A percentile compares a stretch with the other conserved stretches of the same genome.
Conservation (phyloP, 1,140 invertebrate species). For the Idris sp. region DNA sequence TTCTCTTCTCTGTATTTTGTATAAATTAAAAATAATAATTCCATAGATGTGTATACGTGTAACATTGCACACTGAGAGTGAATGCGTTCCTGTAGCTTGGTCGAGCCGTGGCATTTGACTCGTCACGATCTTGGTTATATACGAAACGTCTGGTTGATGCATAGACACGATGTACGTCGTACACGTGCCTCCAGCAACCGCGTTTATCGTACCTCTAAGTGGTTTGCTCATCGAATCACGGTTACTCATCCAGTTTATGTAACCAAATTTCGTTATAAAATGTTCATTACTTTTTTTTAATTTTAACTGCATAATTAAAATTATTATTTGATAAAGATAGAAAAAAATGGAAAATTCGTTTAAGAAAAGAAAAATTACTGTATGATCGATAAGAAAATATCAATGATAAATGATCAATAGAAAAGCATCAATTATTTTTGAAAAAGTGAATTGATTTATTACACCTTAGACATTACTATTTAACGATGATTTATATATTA, state of each 20-base stretch:
- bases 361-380: too few relatives aligned
- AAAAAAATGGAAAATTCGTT: too few relatives aligned
- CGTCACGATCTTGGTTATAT: conserved; percentile 54
- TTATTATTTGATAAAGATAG: too few relatives aligned
- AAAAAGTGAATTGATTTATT: too few relatives aligned
- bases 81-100: conserved; percentile 21
- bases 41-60: conserved; percentile 3
- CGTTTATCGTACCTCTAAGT: conserved; percentile 30
- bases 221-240: conserved; percentile 22
- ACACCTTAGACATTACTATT: too few relatives aligned
- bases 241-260: conserved; percentile 27
- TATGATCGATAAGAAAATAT: too few relatives aligned
- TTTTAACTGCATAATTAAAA: background rate
- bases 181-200: conserved; percentile 47
- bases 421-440: too few relatives aligned
- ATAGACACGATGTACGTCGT: conserved; percentile 39
- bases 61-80: conserved; percentile 14
- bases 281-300: conserved; percentile 1
- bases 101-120: conserved; percentile 54
- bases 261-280: conserved; percentile 18
- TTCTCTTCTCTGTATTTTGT: conserved; percentile 10
- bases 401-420: too few relatives aligned
- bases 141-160: conserved; percentile 45
- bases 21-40: conserved; percentile 22
- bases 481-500: too few relatives aligned